Evolutionary conservation across 2,888 invertebrate genomes (phyloP).

Genomic region (Cheilosia pagana): DNA sequence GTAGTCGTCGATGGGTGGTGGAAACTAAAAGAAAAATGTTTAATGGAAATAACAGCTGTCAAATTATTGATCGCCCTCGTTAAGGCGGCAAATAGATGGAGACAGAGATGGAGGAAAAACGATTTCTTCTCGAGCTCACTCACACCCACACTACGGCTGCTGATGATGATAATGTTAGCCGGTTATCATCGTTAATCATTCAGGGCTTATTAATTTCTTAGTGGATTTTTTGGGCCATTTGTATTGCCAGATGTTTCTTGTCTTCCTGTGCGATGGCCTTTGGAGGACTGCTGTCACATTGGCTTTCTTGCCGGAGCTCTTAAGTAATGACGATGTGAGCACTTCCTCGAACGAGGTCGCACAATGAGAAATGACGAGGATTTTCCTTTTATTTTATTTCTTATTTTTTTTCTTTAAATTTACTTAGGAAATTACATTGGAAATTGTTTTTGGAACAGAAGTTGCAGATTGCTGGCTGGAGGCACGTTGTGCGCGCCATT

Average conservation of each 20-base stretch:
- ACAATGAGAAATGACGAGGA: slow-evolving; percentile 59
- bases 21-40: slow-evolving; percentile 66
- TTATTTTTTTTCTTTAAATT: slow-evolving; percentile 35
- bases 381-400: slow-evolving; percentile 14
- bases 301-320: slow-evolving; percentile 45
- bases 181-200: slow-evolving; percentile 75
- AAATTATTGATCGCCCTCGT: slow-evolving; percentile 75
- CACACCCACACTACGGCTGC: background rate
- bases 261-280: slow-evolving; percentile 45
- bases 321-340: slow-evolving; percentile 66
- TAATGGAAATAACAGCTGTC: slow-evolving; percentile 77
- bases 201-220: slow-evolving; percentile 75
- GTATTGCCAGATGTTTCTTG: slow-evolving; percentile 74
- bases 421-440: slow-evolving; percentile 64
- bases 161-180: slow-evolving; percentile 71
- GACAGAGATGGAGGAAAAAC: slow-evolving; percentile 31
- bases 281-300: slow-evolving; percentile 49
- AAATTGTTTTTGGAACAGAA: slow-evolving; percentile 64
- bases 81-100: slow-evolving; percentile 18
- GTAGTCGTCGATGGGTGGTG: background rate
- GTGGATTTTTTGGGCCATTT: slow-evolving; percentile 70
- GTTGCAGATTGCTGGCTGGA: slow-evolving; percentile 51
- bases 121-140: slow-evolving; percentile 20
- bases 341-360: slow-evolving; percentile 41
- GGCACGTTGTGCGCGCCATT: slow-evolving; percentile 45